Evolutionary conservation across 2,797 vertebrate species (phyloP), one percentile per base, ranked within the genome.

Genomic region (Chromis chromis): DNA sequence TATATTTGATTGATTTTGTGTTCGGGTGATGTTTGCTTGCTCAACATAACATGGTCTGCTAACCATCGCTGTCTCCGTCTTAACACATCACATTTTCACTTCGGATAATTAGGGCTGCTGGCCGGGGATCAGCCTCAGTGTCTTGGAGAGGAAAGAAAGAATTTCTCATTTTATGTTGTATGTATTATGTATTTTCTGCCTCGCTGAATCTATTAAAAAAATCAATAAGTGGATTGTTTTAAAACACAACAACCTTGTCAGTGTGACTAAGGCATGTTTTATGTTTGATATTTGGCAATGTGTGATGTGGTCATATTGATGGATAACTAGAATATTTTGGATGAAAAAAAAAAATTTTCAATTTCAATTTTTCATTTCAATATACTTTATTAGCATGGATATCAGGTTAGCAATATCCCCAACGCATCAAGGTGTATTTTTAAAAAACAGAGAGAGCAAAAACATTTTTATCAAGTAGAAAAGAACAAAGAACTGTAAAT

Each of bases 1-100:
- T 66, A 70, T 1, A 76, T 68, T 56, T 77, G 60, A 79, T 74
- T 81, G 70, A 68, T 75, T 85, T 74, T 68, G 27, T 36, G 49
- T 74, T 65, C 3, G 25, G 33, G 39, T 19, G 50, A 68, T 48
- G 60, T 61, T 10, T 44, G 54, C 52, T 27, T 60, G 64, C 78
- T 75, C 81, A 19, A 71, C 65, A 28, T 6, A 14, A 19, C 27
- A 6, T 65, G 54, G 40, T 70, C 55, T 63, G 68, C 52, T 19
- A 65, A 58, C 53, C 65, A 65, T 63, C 33, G 49, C 36, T 42
- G 31, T 65, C 69, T 74, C 40, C 0, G 6, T 50, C 48, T 63
- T 48, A 62, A 79, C 59, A 56, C 64, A 24, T 69, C 50, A 27
- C 36, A 74, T 66, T 75, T 82, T 69, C 44, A 60, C 49, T 54